Conservation (phyloP, 2,797 vertebrate species). For the Oreortyx pictus region DNA sequence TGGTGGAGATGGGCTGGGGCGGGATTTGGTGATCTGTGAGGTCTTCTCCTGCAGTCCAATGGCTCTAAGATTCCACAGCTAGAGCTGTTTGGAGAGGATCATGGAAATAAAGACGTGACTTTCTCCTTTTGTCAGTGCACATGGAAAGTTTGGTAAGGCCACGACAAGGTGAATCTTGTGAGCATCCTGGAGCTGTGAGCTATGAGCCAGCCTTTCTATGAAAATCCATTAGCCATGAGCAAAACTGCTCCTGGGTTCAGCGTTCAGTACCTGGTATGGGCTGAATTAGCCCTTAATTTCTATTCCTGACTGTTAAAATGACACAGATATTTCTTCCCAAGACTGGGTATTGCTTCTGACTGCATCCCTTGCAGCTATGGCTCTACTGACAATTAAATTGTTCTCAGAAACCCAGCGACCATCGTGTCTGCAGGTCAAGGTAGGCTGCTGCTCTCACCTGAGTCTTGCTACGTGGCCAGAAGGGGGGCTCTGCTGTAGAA, state of each 20-base stretch:
- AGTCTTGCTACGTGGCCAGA: not conserved
- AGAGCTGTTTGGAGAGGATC: not conserved
- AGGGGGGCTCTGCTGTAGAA: constrained; percentile 28
- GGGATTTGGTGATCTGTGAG: too few relatives aligned
- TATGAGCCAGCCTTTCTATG: constrained; percentile 1
- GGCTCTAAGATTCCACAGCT: not conserved
- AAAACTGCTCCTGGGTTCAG: constrained; percentile 8
- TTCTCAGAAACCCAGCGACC: constrained; percentile 19
- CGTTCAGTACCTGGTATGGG: constrained; percentile 21
- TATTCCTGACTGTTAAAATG: constrained; percentile 45
- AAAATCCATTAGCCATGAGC: constrained; percentile 39
- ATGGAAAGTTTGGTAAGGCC: constrained; percentile 1
- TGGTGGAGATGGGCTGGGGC: too few relatives aligned
- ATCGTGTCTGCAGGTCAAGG: not conserved
- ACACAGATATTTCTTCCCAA: constrained; percentile 33
- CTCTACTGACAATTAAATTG: constrained; percentile 25
- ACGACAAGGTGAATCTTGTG: not conserved
- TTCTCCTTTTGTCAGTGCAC: not conserved
- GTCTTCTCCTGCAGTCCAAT: too few relatives aligned
- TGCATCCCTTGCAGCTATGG: constrained; percentile 17
- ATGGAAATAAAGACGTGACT: not conserved
- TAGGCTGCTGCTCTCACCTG: not conserved
- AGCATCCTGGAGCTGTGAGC: rapidly evolving
- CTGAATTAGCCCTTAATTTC: constrained; percentile 63
- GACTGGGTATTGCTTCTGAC: constrained; percentile 1